These are phyloP conservation scores for Bursaphelenchus okinawaensis DNA, from an alignment of 2,888 invertebrate species.

Conservation along the genomic window DNA sequence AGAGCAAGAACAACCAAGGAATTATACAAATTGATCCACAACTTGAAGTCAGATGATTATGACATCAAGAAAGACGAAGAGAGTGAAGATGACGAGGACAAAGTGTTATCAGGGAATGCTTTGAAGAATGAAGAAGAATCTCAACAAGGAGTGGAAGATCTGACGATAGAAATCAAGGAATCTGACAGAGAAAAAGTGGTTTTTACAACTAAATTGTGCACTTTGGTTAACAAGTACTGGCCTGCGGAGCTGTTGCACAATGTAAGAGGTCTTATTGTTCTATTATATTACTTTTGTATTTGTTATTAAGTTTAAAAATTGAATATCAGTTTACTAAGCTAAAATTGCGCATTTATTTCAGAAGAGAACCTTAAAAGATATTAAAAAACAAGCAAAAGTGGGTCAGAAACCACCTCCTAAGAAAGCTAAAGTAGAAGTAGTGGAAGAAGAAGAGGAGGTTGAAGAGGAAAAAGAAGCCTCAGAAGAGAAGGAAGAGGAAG, in stretches of 20 bases:
- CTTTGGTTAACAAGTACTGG: constrained; percentile 36
- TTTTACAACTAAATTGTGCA: constrained; percentile 36
- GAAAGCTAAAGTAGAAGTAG: constrained; percentile 58
- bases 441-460: constrained; percentile 63
- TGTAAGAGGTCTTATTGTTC: constrained; percentile 11
- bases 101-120: constrained; percentile 26
- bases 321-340: neutral
- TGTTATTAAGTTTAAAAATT: neutral
- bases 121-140: constrained; percentile 42
- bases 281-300: constrained; percentile 6
- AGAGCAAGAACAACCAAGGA: constrained; percentile 69
- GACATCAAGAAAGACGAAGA: constrained; percentile 22
- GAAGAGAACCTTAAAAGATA: constrained; percentile 21
- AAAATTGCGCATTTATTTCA: constrained; percentile 10
- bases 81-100: constrained; percentile 42
- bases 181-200: constrained; percentile 24
- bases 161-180: constrained; percentile 17
- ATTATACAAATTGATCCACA: constrained; percentile 71
- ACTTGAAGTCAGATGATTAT: constrained; percentile 30
- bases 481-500: constrained; percentile 26
- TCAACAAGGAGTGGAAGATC: constrained; percentile 13
- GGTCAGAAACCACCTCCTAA: constrained; percentile 54
- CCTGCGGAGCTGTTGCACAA: constrained; percentile 28
- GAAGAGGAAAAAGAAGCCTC: constrained; percentile 69
- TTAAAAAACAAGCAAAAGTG: constrained; percentile 14